Evolutionary conservation across 1,140 invertebrate genomes (phyloP), one percentile per base, ranked within the genome.

Genomic region (Vanessa atalanta): DNA sequence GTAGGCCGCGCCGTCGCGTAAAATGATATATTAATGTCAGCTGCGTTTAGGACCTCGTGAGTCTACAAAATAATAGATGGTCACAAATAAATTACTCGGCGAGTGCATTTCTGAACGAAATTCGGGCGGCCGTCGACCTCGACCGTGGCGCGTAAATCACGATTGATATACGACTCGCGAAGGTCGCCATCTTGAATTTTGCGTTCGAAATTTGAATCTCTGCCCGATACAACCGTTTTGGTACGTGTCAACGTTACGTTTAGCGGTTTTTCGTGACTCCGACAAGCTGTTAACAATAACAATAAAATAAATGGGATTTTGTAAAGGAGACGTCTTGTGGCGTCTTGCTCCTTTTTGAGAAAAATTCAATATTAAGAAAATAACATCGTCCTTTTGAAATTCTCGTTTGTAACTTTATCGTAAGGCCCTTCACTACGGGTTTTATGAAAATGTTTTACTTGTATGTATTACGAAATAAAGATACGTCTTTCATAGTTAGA

Each of bases 11-110:
- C 82, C 89, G 84, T 88, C 87, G 90, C 87, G 86, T 90, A 89
- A 93, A 93, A 91, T 93, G 90, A 93, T 93, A 91, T 93, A 93
- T 93, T 90, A 91, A 88, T 90, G 88, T 93, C 90, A 93, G 88
- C 89, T 90, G 89, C 88, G 89, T 93, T 93, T 91, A 93, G 90
- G 90, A 91, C 90, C 88, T 92, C 85, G 90, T 84, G 88, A 89
- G 90, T 91, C 89, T 92, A 91, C 90, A 91, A 91, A 91, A 91
- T 91, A 93, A 93, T 93, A 91, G 90, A 93, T 91, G 88, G 87
- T 91, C 88, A 91, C 89, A 90, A 90, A 92, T 92, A 92, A 93
- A 91, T 93, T 90, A 91, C 86, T 85, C 83, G 80, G 78, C 83
- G 86, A 90, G 88, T 93, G 89, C 90, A 92, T 89, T 91, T 88